Base-by-base conservation (phyloP, 2,113 vertebrate genomes). In the Lycocorax pyrrhopterus region DNA sequence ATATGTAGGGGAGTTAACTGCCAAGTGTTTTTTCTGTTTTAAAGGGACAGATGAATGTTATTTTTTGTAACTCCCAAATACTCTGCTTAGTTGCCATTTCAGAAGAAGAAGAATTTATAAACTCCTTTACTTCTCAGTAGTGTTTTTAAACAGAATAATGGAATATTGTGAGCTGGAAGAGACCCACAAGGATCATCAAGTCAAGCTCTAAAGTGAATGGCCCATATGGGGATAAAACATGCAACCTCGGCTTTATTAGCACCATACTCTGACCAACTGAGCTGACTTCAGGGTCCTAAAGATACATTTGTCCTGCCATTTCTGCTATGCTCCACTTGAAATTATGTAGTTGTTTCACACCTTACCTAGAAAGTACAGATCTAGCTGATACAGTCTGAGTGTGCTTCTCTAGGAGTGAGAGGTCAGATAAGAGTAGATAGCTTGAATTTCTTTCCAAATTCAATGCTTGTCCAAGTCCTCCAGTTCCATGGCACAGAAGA, bases 1-100 rank as follows among this genome's bases (percentile, higher is more conserved):
- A 77, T 76, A 96, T 80, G 91, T 23, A 85, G 27, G 43, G 78
- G 35, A 74, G 51, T 80, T 94, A 85, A 76, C 47, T 93, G 91
- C 89, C 82, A 87, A 64, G 13, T 33, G 23, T 33, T 33, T 87
- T 84, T 87, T 59, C 51, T 49, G 6, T 68, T 87, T 94, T 95
- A 91, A 91, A 89, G 66, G 55, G 33, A 62, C 18, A 89, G 77
- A 84, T 67, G 1, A 74, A 78, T 60, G 17, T 9, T 51, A 23
- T 7, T 78, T 71, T 69, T 81, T 49, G 6, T 55, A 62, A 71
- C 20, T 78, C 35, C 19, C 23, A 59, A 84, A 55, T 44, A 75
- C 7, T n/a, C 60, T 68, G 56, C 17, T 78, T 68, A 52, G 47
- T 60, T 0, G 0, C 30, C 14, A 8, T 53, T 69, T 80, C 37